A percentile compares a stretch with the other conserved stretches of the same genome.
Evolutionary conservation across 2,113 vertebrate species (phyloP).

Genomic region (Marcusenius ussheri): DNA sequence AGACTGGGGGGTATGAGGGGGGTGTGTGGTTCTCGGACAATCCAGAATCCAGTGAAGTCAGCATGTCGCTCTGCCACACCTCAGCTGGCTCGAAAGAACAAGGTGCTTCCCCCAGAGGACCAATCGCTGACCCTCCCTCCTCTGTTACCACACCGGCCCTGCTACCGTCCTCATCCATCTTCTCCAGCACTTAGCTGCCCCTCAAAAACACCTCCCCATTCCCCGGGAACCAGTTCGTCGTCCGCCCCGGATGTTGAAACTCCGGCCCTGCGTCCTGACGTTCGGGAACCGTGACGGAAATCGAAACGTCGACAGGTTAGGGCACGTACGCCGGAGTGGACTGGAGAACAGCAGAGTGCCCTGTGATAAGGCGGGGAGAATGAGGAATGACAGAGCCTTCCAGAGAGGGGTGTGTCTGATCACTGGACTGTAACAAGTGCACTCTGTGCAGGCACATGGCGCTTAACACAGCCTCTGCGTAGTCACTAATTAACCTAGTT

Average conservation of each 20-base stretch:
- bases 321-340: background rate
- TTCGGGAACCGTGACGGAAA: background rate
- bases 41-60: background rate
- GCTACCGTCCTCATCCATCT: slow-evolving; percentile 19
- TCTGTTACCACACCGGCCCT: slow-evolving; percentile 25
- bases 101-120: slow-evolving; percentile 30
- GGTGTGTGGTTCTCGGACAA: background rate
- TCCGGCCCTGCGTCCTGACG: background rate
- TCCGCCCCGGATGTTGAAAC: background rate
- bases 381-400: background rate
- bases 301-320: background rate
- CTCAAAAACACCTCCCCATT: background rate
- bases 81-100: slow-evolving; percentile 7
- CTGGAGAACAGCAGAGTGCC: background rate
- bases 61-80: background rate
- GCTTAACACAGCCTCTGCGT: background rate
- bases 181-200: background rate
- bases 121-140: background rate
- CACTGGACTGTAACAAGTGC: background rate
- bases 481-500: background rate
- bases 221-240: background rate
- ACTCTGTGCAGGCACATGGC: background rate
- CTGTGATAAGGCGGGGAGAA: background rate
- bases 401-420: background rate
- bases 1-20: background rate